Conservation (phyloP, 2,113 vertebrate species). For the Paratilapia polleni region DNA sequence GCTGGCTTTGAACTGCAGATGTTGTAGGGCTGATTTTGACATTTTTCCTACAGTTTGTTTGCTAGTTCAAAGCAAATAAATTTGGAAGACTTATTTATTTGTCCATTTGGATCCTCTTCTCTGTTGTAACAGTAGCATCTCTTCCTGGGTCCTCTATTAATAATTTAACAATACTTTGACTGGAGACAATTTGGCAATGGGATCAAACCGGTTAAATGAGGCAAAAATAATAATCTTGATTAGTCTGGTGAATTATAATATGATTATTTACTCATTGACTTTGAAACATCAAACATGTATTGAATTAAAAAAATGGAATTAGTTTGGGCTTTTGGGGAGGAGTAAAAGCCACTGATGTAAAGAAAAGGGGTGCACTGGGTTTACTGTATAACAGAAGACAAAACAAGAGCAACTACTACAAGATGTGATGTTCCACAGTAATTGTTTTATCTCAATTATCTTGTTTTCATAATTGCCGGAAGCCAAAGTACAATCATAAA, state of each 20-base stretch:
- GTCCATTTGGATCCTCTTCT: not conserved
- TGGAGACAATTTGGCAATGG: not conserved
- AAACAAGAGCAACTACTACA: not conserved
- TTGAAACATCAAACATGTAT: not conserved
- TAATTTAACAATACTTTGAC: not conserved
- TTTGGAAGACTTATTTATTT: not conserved
- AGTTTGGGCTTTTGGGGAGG: not conserved
- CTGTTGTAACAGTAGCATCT: not conserved
- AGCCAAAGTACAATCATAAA: not conserved
- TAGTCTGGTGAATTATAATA: not conserved
- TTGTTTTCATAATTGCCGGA: not conserved
- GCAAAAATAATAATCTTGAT: not conserved
- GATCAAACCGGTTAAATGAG: not conserved
- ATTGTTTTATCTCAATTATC: not conserved
- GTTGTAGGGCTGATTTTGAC: not conserved
- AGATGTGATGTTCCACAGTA: not conserved
- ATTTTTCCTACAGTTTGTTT: not conserved
- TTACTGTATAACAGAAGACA: not conserved
- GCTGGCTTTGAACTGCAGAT: not conserved
- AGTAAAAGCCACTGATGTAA: not conserved
- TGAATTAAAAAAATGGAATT: not conserved
- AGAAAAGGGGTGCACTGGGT: not conserved
- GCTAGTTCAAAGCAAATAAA: not conserved
- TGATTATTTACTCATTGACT: not conserved
- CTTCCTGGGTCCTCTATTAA: not conserved